A percentile compares a stretch with the other conserved stretches of the same genome.
These are phyloP conservation scores for Nematolebias whitei DNA, from an alignment of 2,113 vertebrate species.

Conservation along the genomic window DNA sequence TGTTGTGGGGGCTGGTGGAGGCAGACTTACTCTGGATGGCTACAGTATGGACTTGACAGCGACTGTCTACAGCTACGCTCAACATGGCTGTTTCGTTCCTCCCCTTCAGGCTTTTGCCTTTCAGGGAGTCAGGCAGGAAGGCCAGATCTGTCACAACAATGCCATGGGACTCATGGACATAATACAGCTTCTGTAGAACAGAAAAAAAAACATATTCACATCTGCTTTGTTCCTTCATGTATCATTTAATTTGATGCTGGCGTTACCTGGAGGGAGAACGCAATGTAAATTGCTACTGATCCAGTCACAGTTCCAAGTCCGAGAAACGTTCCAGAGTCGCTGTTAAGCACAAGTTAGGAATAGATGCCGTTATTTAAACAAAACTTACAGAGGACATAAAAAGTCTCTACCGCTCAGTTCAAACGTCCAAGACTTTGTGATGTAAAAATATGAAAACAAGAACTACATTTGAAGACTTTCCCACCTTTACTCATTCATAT, in stretches of 20 bases:
- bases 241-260: neutral
- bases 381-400: no score
- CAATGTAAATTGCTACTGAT: constrained; percentile 93
- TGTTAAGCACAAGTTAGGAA: constrained; percentile 42
- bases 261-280: constrained; percentile 94
- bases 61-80: constrained; percentile 94
- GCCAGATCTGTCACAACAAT: constrained; percentile 94
- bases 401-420: no score
- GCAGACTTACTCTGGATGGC: constrained; percentile 84
- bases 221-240: neutral
- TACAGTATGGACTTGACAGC: constrained; percentile 89
- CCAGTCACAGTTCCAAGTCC: constrained; percentile 94
- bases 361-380: no score
- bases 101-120: constrained; percentile 80
- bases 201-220: neutral
- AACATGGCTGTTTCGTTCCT: constrained; percentile 88
- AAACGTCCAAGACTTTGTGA: no score
- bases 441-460: no score
- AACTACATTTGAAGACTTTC: no score
- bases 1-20: no score
- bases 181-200: constrained; percentile 86
- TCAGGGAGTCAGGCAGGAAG: constrained; percentile 84
- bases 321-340: constrained; percentile 93
- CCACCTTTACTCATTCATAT: no score
- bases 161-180: constrained; percentile 90